Percentiles rank a stretch among this genome's conserved stretches.
These are phyloP conservation scores for Caracal caracal DNA, from an alignment of 2,113 vertebrate genomes.

Conservation along the genomic window DNA sequence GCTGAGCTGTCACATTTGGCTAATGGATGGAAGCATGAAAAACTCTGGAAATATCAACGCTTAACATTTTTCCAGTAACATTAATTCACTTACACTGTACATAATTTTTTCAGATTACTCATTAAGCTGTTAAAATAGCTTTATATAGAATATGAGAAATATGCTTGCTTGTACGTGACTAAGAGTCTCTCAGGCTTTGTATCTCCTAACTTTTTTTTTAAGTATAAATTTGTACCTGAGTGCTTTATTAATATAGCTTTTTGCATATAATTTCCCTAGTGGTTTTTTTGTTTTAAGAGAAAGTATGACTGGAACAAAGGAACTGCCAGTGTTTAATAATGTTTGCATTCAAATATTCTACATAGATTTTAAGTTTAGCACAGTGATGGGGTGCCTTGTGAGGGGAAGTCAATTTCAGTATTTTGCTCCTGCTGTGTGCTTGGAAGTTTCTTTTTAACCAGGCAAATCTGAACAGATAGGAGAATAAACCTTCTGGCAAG, in stretches of 20 bases:
- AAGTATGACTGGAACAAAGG: neutral
- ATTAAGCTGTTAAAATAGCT: slow-evolving; percentile 52
- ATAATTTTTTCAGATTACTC: slow-evolving; percentile 60
- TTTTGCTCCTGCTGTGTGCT: neutral
- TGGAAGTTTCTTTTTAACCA: neutral
- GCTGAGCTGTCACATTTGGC: slow-evolving; percentile 22
- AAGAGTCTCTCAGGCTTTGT: slow-evolving; percentile 42
- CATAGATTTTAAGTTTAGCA: neutral
- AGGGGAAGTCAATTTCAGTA: neutral
- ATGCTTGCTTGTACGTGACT: neutral
- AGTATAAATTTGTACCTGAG: slow-evolving; percentile 53
- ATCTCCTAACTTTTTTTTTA: neutral
- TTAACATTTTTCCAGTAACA: slow-evolving; percentile 64
- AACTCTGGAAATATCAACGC: slow-evolving; percentile 66
- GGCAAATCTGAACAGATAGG: too few species aligned
- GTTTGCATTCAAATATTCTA: slow-evolving; percentile 28
- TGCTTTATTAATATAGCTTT: slow-evolving; percentile 55
- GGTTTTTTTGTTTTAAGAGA: slow-evolving; percentile 35
- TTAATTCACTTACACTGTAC: slow-evolving; percentile 46
- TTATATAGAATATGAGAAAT: slow-evolving; percentile 48
- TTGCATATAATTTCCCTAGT: slow-evolving; percentile 56
- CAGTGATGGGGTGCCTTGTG: neutral
- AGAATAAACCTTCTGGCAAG: neutral
- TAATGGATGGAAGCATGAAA: slow-evolving; percentile 30
- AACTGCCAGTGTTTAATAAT: neutral